Percentiles rank a stretch among this genome's conserved stretches.
Evolutionary conservation across 2,888 invertebrate species (phyloP).

Genomic region (Ichneumoninae sp.): DNA sequence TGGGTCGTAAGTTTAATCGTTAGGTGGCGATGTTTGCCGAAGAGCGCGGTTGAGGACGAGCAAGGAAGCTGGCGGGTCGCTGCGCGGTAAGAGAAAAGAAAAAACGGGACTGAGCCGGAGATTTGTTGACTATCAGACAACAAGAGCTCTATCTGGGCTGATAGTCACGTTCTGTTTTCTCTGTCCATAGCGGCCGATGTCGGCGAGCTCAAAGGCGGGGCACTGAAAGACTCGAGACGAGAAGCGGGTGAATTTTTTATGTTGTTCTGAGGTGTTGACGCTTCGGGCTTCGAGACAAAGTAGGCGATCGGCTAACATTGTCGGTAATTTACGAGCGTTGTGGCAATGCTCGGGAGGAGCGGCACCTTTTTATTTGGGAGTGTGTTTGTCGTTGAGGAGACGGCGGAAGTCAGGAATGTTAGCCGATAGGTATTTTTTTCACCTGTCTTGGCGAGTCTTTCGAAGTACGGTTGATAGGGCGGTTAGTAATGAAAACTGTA

Average conservation of each 20-base stretch:
- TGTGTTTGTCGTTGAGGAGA: too few species aligned
- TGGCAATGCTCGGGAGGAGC: too few species aligned
- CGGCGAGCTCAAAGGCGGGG: conserved; percentile 57
- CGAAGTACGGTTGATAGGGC: too few species aligned
- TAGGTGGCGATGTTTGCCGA: conserved; percentile 25
- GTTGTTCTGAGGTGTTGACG: conserved; percentile 39
- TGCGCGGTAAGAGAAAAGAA: conserved; percentile 61
- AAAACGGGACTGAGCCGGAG: conserved; percentile 55
- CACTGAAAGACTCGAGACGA: neutral
- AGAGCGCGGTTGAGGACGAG: conserved; percentile 14
- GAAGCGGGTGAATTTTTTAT: conserved; percentile 19
- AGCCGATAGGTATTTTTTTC: too few species aligned
- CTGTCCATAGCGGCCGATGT: conserved; percentile 29
- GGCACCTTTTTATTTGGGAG: too few species aligned
- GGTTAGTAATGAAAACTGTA: too few species aligned
- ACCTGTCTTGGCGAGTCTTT: too few species aligned
- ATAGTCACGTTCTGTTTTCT: conserved; percentile 69
- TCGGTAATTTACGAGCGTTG: too few species aligned
- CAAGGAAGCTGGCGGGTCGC: conserved; percentile 35
- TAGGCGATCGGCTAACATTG: too few species aligned
- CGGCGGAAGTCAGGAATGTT: too few species aligned
- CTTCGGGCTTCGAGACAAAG: conserved; percentile 34
- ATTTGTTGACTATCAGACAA: conserved; percentile 71
- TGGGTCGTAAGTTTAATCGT: conserved; percentile 1
- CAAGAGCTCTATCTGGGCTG: conserved; percentile 49